A percentile compares a stretch with the other conserved stretches of the same genome.
These are phyloP conservation scores for Elephantulus edwardii DNA, from an alignment of 2,113 vertebrate species.

Conservation along the genomic window DNA sequence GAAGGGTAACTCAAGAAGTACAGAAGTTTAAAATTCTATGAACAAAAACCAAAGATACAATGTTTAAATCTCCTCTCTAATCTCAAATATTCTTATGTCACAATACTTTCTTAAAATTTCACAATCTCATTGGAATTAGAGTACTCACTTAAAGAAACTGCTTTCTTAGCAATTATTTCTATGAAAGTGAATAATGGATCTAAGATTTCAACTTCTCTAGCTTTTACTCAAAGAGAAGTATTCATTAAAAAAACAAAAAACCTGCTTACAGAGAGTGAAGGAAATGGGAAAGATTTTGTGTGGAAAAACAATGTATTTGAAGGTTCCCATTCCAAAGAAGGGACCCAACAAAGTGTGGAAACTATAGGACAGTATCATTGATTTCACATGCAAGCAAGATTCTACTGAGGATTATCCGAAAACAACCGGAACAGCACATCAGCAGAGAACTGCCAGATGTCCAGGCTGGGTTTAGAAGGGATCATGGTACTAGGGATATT, in stretches of 20 bases:
- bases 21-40: neutral
- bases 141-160: conserved; percentile 12
- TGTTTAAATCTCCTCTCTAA: conserved; percentile 41
- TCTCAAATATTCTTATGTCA: conserved; percentile 32
- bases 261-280: conserved; percentile 33
- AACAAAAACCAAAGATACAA: conserved; percentile 17
- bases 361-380: no score
- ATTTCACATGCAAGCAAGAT: no score
- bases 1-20: conserved; percentile 29
- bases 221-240: conserved; percentile 43
- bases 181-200: neutral
- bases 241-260: conserved; percentile 39
- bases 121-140: conserved; percentile 4
- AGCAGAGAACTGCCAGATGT: no score
- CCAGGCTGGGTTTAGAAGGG: no score
- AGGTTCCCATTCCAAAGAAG: no score
- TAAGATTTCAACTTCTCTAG: conserved; percentile 41
- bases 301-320: no score
- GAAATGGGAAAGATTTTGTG: no score
- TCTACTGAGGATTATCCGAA: no score
- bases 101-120: conserved; percentile 34
- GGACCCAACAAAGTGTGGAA: no score
- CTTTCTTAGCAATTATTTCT: conserved; percentile 31
- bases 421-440: no score
- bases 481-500: no score